These are phyloP conservation scores for Sebastes vulpes DNA, from an alignment of 2,797 vertebrate genomes.

Conservation along the genomic window DNA sequence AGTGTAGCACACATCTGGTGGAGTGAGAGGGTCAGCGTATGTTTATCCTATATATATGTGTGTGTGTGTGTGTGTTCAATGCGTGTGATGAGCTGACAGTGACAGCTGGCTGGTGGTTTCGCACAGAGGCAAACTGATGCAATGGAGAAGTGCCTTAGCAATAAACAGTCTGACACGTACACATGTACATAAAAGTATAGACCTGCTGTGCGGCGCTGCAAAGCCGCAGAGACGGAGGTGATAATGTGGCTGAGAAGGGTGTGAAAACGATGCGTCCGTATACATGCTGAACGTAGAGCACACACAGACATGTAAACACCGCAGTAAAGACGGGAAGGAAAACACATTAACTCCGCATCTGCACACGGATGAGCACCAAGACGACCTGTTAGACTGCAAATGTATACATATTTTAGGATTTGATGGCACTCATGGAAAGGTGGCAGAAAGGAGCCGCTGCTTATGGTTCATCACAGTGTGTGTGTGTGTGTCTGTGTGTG, in stretches of 20 bases:
- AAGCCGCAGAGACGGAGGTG: conserved; percentile 30
- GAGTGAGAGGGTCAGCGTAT: conserved; percentile 26
- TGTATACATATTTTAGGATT: neutral
- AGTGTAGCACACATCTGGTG: conserved; percentile 37
- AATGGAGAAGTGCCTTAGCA: conserved; percentile 31
- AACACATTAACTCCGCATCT: neutral
- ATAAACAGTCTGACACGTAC: neutral
- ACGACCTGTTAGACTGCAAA: neutral
- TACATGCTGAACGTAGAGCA: neutral
- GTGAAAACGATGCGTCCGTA: conserved; percentile 11
- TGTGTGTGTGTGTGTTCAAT: neutral
- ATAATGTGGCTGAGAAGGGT: conserved; percentile 29
- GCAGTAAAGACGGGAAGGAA: neutral
- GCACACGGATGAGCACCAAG: neutral
- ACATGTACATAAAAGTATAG: neutral
- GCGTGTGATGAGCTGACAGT: conserved; percentile 29
- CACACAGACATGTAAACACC: neutral
- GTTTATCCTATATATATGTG: neutral
- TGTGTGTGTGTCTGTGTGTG: neutral
- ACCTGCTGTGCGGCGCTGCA: neutral
- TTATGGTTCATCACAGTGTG: neutral
- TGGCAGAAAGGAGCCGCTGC: conserved; percentile 9
- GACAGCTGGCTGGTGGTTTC: conserved; percentile 54
- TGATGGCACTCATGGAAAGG: neutral
- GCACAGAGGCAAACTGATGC: conserved; percentile 24